Evolutionary conservation across 2,888 invertebrate genomes (phyloP).

Genomic region (Temnothorax unifasciatus): DNA sequence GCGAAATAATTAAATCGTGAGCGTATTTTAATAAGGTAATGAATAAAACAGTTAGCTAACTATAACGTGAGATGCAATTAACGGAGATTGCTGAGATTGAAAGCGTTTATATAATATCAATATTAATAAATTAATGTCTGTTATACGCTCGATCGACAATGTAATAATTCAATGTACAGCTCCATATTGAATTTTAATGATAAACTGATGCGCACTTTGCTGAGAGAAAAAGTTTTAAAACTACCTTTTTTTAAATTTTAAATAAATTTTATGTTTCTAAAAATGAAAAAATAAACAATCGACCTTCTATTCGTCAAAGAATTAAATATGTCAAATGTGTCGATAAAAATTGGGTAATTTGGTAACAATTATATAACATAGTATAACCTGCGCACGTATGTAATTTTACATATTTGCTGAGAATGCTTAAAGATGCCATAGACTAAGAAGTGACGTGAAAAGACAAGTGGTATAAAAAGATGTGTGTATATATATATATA

Average conservation of each 20-base stretch:
- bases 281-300: background rate
- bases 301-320: background rate
- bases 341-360: background rate
- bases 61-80: constrained; percentile 5
- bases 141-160: background rate
- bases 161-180: background rate
- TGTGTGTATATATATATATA: background rate
- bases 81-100: background rate
- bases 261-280: background rate
- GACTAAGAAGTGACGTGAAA: background rate
- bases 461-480: background rate
- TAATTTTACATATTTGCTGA: background rate
- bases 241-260: background rate
- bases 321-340: background rate
- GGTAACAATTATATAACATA: background rate
- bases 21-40: background rate
- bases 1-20: constrained; percentile 5
- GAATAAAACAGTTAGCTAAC: background rate
- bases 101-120: constrained; percentile 8
- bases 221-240: background rate
- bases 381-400: background rate
- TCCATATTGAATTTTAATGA: background rate
- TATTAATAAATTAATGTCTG: constrained; percentile 2
- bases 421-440: background rate
- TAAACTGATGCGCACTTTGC: background rate